Evolutionary conservation across 2,797 vertebrate genomes (phyloP).

Genomic region (Xenentodon cancila): DNA sequence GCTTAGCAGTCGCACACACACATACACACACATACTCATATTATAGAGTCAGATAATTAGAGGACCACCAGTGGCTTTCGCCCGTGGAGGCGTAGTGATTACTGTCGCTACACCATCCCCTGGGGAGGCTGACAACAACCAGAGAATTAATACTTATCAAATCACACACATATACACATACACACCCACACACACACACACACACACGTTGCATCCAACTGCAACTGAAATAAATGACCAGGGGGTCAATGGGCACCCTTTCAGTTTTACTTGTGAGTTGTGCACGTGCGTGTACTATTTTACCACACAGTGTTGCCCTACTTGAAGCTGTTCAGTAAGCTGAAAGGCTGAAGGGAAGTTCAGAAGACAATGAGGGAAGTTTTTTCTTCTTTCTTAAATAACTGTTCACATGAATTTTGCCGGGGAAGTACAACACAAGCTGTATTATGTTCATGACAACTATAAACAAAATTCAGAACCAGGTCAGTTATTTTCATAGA

Average conservation of each 20-base stretch:
- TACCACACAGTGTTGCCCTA: slow-evolving; percentile 8
- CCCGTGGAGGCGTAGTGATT: slow-evolving; percentile 78
- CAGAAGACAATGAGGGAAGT: background rate
- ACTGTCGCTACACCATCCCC: slow-evolving; percentile 77
- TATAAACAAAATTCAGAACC: too few relatives aligned
- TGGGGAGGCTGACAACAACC: slow-evolving; percentile 70
- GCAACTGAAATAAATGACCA: slow-evolving; percentile 35
- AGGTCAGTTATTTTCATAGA: too few relatives aligned
- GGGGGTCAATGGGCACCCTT: background rate
- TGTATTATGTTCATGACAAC: too few relatives aligned
- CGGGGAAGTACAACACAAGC: too few relatives aligned
- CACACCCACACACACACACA: slow-evolving; percentile 40
- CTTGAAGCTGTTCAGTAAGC: background rate
- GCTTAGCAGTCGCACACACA: slow-evolving; percentile 19
- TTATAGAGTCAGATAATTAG: slow-evolving; percentile 71
- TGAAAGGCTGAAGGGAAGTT: background rate
- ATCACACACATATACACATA: slow-evolving; percentile 30
- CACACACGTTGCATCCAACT: slow-evolving; percentile 8
- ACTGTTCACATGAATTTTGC: background rate
- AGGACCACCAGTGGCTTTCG: slow-evolving; percentile 74
- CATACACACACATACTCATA: slow-evolving; percentile 26
- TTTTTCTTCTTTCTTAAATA: background rate
- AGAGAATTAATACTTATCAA: slow-evolving; percentile 72
- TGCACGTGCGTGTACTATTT: slow-evolving; percentile 19
- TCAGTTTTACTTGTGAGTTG: slow-evolving; percentile 13